Evolutionary conservation across 2,888 invertebrate genomes (phyloP).

Genomic region (Physocephala rufipes): DNA sequence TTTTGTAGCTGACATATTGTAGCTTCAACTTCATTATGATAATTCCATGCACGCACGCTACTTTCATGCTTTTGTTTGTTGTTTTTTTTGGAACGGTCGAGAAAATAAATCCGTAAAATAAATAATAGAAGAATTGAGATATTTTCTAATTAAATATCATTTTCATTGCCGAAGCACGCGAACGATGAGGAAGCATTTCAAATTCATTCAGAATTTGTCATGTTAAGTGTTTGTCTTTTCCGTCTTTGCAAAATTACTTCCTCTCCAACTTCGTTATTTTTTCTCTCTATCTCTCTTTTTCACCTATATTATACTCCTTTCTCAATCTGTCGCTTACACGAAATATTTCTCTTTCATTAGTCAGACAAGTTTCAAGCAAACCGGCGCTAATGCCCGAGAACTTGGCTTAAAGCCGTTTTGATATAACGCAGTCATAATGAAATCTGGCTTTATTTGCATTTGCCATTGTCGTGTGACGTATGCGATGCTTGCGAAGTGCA

Average conservation of each 20-base stretch:
- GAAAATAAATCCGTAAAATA: slow-evolving; percentile 5
- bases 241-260: too few relatives aligned
- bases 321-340: too few relatives aligned
- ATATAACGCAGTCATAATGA: slow-evolving; percentile 27
- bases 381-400: slow-evolving; percentile 18
- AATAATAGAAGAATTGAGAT: neutral
- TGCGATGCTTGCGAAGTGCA: slow-evolving; percentile 41
- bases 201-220: neutral
- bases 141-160: slow-evolving; percentile 27
- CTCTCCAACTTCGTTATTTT: too few relatives aligned
- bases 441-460: slow-evolving; percentile 22
- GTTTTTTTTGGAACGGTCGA: neutral
- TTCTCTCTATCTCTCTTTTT: too few relatives aligned
- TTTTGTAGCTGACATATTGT: too few relatives aligned
- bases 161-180: slow-evolving; percentile 6
- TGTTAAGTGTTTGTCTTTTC: too few relatives aligned
- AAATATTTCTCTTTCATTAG: too few relatives aligned
- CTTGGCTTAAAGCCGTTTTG: slow-evolving; percentile 23
- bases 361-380: neutral
- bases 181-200: neutral
- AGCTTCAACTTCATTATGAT: too few relatives aligned
- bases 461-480: slow-evolving; percentile 27
- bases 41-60: neutral
- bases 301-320: too few relatives aligned
- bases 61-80: slow-evolving; percentile 5